Base-by-base conservation (phyloP, 2,113 vertebrate species). In the Aythya baeri region DNA sequence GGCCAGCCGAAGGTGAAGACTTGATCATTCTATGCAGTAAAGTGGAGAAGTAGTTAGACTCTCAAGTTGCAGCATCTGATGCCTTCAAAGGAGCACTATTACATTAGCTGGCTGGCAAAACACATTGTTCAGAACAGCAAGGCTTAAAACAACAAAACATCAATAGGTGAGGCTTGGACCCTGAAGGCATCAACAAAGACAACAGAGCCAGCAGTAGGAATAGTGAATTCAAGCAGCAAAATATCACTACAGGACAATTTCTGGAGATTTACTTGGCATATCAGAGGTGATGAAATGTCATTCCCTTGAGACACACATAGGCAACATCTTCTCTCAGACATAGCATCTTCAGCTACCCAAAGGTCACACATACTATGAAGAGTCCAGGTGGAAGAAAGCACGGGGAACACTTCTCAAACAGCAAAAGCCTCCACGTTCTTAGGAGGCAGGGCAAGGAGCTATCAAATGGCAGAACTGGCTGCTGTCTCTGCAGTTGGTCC, bases 1-100 rank as follows among this genome's bases (percentile, higher is more conserved):
- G 92, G 98, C 98, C 86, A 98, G 98, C 95, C 98, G 98, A 97
- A 98, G 99, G 92, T 98, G 99, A 87, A 97, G 98, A 49, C 94
- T 98, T 98, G 89, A 98, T 99, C 94, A 98, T 94, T 97, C 99
- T 98, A 38, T 98, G 98, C 93, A 97, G 97, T 76, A 98, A 99
- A 92, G 98, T 98, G 41, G 99, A 99, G 97, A 98, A 97, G 90
- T 98, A 98, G 86, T 91, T 99, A 94, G 98, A 99, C 84, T 99
- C 99, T 96, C 99, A 98, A 75, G 95, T 99, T 81, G 97, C 99
- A 99, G 97, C 75, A 98, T 73, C 98, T 99, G 95, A 97, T 99
- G 89, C 98, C 81, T 58, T 98, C 97, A 68, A 98, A 99, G 97
- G 98, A 99, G 83, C 98, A 98, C 82, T 98, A 99, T 65, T 98